Conservation (phyloP, 2,113 vertebrate species). For the Thermophis baileyi region DNA sequence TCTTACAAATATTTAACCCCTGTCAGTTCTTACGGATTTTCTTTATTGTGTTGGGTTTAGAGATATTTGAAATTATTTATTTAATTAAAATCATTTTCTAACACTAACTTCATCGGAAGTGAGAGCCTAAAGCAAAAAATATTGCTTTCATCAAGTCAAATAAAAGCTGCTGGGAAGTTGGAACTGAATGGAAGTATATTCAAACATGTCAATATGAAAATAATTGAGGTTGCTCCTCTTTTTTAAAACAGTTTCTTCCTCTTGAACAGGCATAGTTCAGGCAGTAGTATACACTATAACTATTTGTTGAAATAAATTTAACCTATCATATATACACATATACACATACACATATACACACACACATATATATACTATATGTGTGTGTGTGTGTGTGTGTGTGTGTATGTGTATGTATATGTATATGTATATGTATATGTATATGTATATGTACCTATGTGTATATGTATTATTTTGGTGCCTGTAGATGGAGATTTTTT, state of each 20-base stretch:
- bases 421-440: no score
- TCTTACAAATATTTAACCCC: background rate
- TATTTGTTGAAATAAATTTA: background rate
- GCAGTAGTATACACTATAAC: background rate
- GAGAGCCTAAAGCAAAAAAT: background rate
- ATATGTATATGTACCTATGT: no score
- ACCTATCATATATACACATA: no score
- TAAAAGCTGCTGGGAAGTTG: background rate
- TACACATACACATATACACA: no score
- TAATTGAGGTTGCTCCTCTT: background rate
- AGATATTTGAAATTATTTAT: background rate
- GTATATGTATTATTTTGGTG: background rate
- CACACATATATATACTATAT: no score
- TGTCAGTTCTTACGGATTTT: background rate
- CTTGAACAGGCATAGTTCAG: background rate
- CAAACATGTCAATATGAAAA: background rate
- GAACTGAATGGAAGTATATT: no score
- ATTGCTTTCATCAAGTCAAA: background rate
- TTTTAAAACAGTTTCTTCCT: background rate
- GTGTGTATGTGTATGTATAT: no score
- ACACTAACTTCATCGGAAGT: background rate
- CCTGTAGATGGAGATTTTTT: background rate
- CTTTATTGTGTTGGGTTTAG: background rate
- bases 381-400: no score
- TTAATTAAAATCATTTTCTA: background rate